Conservation (phyloP, 2,113 vertebrate species). For the Corythaixoides concolor region DNA sequence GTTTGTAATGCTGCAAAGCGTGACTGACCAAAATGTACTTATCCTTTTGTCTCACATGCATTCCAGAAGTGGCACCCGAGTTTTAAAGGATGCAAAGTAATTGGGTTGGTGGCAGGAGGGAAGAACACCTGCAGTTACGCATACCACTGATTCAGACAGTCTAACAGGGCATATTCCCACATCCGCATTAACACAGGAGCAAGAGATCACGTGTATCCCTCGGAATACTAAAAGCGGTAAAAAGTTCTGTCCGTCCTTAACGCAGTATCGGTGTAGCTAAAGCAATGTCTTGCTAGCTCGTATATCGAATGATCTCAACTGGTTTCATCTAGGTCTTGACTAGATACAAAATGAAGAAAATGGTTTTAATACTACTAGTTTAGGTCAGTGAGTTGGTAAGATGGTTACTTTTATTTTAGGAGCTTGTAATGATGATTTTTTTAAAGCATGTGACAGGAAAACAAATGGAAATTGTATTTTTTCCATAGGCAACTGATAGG, state of each 20-base stretch:
- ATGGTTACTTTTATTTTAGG: neutral
- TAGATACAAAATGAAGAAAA: neutral
- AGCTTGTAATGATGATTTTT: neutral
- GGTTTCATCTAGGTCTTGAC: neutral
- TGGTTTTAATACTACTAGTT: neutral
- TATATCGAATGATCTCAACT: neutral
- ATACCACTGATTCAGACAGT: neutral
- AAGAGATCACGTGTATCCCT: too few species aligned
- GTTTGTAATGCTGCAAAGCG: neutral
- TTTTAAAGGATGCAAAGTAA: neutral
- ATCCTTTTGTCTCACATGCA: fast-evolving
- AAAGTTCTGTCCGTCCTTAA: neutral
- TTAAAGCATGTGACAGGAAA: neutral
- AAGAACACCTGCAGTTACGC: neutral
- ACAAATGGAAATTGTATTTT: neutral
- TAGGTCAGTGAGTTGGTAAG: neutral
- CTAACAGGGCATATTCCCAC: neutral
- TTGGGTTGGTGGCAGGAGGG: neutral
- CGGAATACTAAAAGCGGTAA: neutral
- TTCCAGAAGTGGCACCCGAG: neutral
- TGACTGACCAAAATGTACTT: neutral
- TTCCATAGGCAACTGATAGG: neutral
- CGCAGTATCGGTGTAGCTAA: fast-evolving
- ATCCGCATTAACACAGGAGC: fast-evolving
- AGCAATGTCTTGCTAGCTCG: neutral